Base-by-base conservation (phyloP, 1,140 invertebrate species). In the Dendrolimus kikuchii region DNA sequence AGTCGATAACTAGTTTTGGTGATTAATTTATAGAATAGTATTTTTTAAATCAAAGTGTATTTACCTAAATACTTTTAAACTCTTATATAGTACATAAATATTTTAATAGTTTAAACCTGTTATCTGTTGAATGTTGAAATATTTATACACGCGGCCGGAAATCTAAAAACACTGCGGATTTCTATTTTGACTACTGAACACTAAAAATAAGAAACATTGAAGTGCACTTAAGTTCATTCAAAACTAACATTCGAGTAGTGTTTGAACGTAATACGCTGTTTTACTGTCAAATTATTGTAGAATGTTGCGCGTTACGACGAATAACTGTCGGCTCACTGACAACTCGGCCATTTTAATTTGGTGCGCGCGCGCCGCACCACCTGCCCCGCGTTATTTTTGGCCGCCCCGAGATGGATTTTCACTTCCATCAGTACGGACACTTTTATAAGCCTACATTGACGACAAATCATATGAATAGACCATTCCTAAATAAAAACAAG, bases 401-500 rank as follows among this genome's bases (percentile, higher is more conserved):
- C 70, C 67, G 51, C 51, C 46, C 53, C 57, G 70, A 71, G 68
- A 72, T 64, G 60, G 56, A 68, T 70, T 64, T 66, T 60, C 65
- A 60, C 57, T 49, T 62, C 50, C 62, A 65, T 65, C 61, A 53
- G 49, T 52, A 57, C 52, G 64, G 68, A 76, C 80, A 79, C 81
- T 77, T 76, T 81, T 77, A 74, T 74, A 74, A 66, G 60, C 64
- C 67, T 65, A 62, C 72, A 80, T 82, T 77, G 71, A 62, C 68
- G 64, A 81, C 77, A 86, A 83, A 83, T 86, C 80, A 81, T 57
- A 53, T 57, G 64, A 79, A 83, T 77, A 68, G 77, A 63, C 73
- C 55, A 66, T 78, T 78, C 65, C 69, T 69, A 79, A 79, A 77
- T 64, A 81, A 78, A 79, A 79, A 83, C 78, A 83, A 79, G 74